Evolutionary conservation across 2,113 vertebrate genomes (phyloP), one percentile per base, ranked within the genome.

Genomic region (Rhea americana): DNA sequence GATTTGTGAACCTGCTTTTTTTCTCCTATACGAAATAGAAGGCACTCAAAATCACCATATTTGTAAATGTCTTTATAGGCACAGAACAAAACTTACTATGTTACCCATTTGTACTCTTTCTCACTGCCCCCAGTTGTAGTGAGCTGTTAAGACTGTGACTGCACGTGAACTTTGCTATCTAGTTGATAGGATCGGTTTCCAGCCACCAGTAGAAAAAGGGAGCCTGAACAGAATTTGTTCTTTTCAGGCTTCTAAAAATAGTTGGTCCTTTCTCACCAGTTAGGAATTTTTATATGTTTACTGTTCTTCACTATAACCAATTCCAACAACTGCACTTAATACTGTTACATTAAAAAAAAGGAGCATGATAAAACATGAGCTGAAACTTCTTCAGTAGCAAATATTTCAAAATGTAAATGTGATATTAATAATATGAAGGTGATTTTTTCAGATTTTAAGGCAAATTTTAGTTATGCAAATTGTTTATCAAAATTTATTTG

Each of bases 271-370:
- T 96, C 93, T 97, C 92, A 97, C 91, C 91, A 93, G 88, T 96
- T 96, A 91, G 96, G 94, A 97, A 97, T 97, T 95, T 95, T 91
- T 96, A 91, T 76, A 79, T 97, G 95, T 92, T 96, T 96, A 93
- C 93, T 97, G 85, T 96, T 95, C 94, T 91, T 94, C 87, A 63
- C 71, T 84, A 41, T 92, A 96, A 96, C 73, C 82, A 77, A 85
- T 94, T 97, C 73, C 84, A 93, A 82, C 56, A 94, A 93, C 94
- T 96, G 88, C 30, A 16, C 81, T 62, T 35, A 65, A 25, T 37
- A 32, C 77, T 85, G 88, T 72, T 97, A 91, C 48, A 90, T 47
- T 92, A 91, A 93, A 95, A 95, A 86, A 92, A 82, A 72, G 37
- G 51, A 83, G 21, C 72, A 78, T 89, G n/a, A 58, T 74, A 65